Evolutionary conservation across 2,888 invertebrate genomes (phyloP), one percentile per base, ranked within the genome.

Genomic region (Ashinkailepas kermadecensis): DNA sequence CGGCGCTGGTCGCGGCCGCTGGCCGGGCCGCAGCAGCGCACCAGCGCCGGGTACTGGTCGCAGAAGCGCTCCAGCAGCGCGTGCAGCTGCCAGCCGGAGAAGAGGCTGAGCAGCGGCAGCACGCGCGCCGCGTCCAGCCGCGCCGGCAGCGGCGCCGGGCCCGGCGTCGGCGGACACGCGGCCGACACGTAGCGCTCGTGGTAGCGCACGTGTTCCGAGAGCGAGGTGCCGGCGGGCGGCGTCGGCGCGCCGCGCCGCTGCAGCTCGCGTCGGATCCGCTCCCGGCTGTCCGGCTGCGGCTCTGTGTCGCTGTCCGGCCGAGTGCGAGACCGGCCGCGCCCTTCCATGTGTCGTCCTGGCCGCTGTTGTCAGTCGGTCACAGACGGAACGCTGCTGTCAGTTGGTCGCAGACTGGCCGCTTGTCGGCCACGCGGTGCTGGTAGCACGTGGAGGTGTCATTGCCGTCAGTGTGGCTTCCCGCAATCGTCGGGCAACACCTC

Each of bases 171-270:
- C 21, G 54, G 54, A 18, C 74, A 74, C 56, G 15, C 74, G 8
- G 74, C 74, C 21, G 74, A 4, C 54, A 54, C 54, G 74, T 21
- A 74, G 54, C 18, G 74, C 56, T 74, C 74, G 56, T 74, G 56
- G 56, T 56, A 74, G 56, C 74, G 64, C 12, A 56, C 56, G 54
- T 39, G 78, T 21, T 78, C 59, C 39, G 81, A 86, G 54, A 89
- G 85, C n/a, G 87, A 86, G 83, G 89, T 88, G 74, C 88, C 84
- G 18, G 86, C 85, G 82, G 88, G 88, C 18, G 86, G 85, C 57
- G 89, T 87, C n/a, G 86, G 86, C 18, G 88, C 87, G 84, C 89
- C 88, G 23, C 88, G 88, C 9, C 89, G 89, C 62, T 89, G 88
- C 82, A 89, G 85, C 86, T 88, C 87, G 82, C 89, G 85, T 78